These are phyloP conservation scores for Isaurus tuberculatus DNA, from an alignment of 92 coral and sea anemone genomes.

Conservation along the genomic window DNA sequence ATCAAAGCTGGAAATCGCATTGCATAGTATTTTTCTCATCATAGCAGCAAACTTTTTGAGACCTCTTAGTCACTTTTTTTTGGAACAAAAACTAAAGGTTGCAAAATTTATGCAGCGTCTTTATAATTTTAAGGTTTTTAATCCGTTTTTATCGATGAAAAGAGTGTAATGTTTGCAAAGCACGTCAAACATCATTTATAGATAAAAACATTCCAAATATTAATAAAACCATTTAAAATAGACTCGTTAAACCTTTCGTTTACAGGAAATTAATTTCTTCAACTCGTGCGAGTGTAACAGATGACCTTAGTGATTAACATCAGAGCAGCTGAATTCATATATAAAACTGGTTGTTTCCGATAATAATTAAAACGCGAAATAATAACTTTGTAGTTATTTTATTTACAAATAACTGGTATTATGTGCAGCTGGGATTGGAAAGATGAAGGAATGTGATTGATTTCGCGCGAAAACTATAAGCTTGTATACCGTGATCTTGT, in stretches of 20 bases:
- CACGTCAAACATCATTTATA: background rate
- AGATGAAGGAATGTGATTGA: slow-evolving; percentile 29
- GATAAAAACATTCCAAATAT: background rate
- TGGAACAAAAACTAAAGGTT: background rate
- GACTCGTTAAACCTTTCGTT: background rate
- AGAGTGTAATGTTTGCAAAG: background rate
- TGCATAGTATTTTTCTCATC: background rate
- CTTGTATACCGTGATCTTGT: slow-evolving; percentile 9
- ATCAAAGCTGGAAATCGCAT: background rate
- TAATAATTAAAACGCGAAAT: slow-evolving; percentile 39
- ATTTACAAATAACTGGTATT: slow-evolving; percentile 15
- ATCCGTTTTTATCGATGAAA: slow-evolving; percentile 5
- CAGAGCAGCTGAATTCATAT: background rate
- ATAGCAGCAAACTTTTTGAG: background rate
- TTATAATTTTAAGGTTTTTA: background rate
- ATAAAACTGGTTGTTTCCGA: slow-evolving; percentile 17
- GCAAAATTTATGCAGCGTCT: background rate
- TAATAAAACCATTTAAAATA: background rate
- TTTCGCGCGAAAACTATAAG: slow-evolving; percentile 7
- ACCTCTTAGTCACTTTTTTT: background rate
- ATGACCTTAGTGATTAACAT: slow-evolving; percentile 30
- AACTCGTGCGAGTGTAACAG: slow-evolving; percentile 38
- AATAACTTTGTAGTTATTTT: slow-evolving; percentile 9
- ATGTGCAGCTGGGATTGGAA: slow-evolving; percentile 12
- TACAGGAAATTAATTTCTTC: slow-evolving; percentile 27